Base-by-base conservation (phyloP, 2,888 invertebrate species). In the Heteropelma amictum region DNA sequence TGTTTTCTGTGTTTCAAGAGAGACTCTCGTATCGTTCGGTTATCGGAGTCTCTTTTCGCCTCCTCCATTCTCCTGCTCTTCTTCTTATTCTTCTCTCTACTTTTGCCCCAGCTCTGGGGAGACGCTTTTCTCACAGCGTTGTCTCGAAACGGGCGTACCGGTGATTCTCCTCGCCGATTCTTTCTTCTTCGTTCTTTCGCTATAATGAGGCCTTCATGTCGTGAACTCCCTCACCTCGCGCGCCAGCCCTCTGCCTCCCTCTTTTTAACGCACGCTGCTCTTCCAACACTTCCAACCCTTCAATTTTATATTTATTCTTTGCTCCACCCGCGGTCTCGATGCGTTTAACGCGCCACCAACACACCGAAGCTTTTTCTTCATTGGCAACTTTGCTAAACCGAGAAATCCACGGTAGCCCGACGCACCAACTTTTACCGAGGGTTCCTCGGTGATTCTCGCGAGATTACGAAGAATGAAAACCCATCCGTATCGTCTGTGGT, bases 1-100 rank as follows among this genome's bases (percentile, higher is more conserved):
- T 87, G 85, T 84, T 87, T 87, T 87, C 85, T 84, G 86, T 84
- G 82, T 85, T 86, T 87, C 82, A 80, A 85, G 83, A 84, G 81
- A 63, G 81, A 81, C 83, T 78, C 72, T 65, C 79, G 80, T 86
- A 87, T 87, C 86, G 84, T 80, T 38, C 78, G 82, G 83, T 86
- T 87, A 88, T 87, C 86, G 83, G 82, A 45, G 77, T 77, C 76
- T 75, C 81, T 84, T 82, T 61, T 67, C 65, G 60, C 61, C 42
- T 40, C 40, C 49, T 38, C 47, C 60, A 64, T 68, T 56, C 56
- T 54, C 60, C 64, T 60, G 63, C 45, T 63, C 19, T 28, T 49
- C 45, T 58, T 53, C 40, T 60, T 30, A 72, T 75, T 72, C 64
- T 65, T 65, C 70, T 51, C 58, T 26, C 47, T 47, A 72, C 70